Base-by-base conservation (phyloP, 2,888 invertebrate genomes). In the Drosophila merina region DNA sequence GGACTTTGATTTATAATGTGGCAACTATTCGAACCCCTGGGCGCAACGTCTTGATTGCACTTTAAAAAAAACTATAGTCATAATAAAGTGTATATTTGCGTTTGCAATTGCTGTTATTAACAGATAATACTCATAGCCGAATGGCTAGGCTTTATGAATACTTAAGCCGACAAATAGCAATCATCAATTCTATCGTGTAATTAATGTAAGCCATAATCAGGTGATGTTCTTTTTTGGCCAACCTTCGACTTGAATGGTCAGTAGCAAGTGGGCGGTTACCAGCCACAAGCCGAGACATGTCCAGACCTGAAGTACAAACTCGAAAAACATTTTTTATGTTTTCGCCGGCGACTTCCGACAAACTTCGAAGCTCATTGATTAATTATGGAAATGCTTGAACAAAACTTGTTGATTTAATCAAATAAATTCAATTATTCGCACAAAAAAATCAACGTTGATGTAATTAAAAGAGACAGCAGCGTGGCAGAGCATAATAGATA, bases 191-290 rank as follows among this genome's bases (percentile, higher is more conserved):
- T 3, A 57, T 47, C 44, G 63, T 63, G 50, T 74, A 79, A 76
- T 85, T 78, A 76, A 67, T 74, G 62, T 64, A 14, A 72, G 72
- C 49, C 25, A 51, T 70, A 58, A 63, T 40, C 48, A 50, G 30
- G 42, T 7, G 48, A 28, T 48, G 50, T 49, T 57, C 26, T 40
- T 20, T 20, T 36, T n/a, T 5, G 44, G 26, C 57, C 33, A 63
- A 63, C 83, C 77, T 74, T 77, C 77, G 69, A 73, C 67, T 66
- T 68, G 70, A 76, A 59, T 76, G 55, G 26, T 45, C 50, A 26
- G 51, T 47, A 30, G 48, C 48, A 30, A 30, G 48, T 31, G 64
- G 63, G 63, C 63, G 64, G 63, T 8, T 48, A 8, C 60, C 38
- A 44, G 14, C 40, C 26, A 54, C 47, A 28, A 9, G 47, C 2